These are phyloP conservation scores for Macrostomum lignano DNA, from an alignment of 1,140 invertebrate genomes.

Conservation along the genomic window DNA sequence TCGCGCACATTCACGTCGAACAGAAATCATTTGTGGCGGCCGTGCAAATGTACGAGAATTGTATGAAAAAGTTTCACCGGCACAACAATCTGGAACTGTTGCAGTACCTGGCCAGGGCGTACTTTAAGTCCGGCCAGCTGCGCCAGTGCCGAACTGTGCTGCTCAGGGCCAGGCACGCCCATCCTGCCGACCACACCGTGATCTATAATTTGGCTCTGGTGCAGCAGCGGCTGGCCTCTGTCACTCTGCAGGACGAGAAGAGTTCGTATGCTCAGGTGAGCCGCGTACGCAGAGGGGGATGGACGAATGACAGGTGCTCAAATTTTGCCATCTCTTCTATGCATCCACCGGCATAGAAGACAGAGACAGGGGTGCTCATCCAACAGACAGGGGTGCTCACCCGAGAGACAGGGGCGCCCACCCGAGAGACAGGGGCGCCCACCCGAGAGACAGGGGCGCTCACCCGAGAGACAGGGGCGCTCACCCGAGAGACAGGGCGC, in stretches of 20 bases:
- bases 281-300: too few relatives aligned
- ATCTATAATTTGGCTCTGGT: conserved; percentile 86
- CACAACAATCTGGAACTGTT: conserved; percentile 74
- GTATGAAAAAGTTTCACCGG: conserved; percentile 79
- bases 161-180: conserved; percentile 51
- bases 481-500: too few relatives aligned
- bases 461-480: too few relatives aligned
- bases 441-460: too few relatives aligned
- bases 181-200: conserved; percentile 65
- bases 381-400: too few relatives aligned
- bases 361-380: too few relatives aligned
- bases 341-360: too few relatives aligned
- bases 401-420: too few relatives aligned
- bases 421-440: too few relatives aligned
- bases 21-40: conserved; percentile 90
- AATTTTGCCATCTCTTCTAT: too few relatives aligned
- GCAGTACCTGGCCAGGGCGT: conserved; percentile 70
- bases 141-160: conserved; percentile 59
- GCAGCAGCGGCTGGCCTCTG: conserved; percentile 57
- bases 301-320: too few relatives aligned
- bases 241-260: conserved; percentile 72
- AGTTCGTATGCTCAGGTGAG: too few relatives aligned
- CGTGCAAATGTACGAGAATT: conserved; percentile 99
- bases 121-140: conserved; percentile 61
- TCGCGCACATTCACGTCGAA: conserved; percentile 93